Base-by-base conservation (phyloP, 2,797 vertebrate species). In the Schizopygopsis pylzovi region DNA sequence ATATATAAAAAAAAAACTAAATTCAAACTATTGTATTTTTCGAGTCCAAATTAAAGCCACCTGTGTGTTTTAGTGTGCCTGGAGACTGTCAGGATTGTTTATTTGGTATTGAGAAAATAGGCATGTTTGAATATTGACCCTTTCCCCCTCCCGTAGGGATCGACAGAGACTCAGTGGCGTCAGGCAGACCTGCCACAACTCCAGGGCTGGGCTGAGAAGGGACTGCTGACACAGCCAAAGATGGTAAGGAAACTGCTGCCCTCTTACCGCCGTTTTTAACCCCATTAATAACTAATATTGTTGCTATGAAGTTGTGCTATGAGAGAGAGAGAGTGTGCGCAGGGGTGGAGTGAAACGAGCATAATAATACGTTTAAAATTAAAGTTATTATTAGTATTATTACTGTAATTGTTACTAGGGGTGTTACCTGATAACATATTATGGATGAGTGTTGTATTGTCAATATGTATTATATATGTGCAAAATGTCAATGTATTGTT, bases 141-240 rank as follows among this genome's bases (percentile, higher is more conserved):
- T 95, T 90, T 90, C 85, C 85, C 86, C 92, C 93, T 93, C 93
- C 94, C 90, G 86, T 94, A 96, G 96, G 95, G 96, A 94, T 96
- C 96, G 94, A 96, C 96, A 94, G 96, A 96, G 95, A 96, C 96
- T 95, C 96, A 96, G 95, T 96, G 96, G 96, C 95, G 96, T 95
- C 96, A 96, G 94, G 95, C 95, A 94, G 96, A 96, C 92, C 95
- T 96, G 93, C 96, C 96, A 90, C 96, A 96, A 95, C 96, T 96
- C 93, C 96, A 96, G 95, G 95, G 96, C 95, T 96, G 96, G 96
- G 95, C 96, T 95, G 96, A 96, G 95, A 96, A 96, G 93, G 96
- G 96, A 95, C 93, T 96, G 95, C 96, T 96, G 95, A 95, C 95
- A 92, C 96, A 96, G 95, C 96, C 96, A 95, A 96, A 96, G 95